A percentile compares a stretch with the other conserved stretches of the same genome.
Conservation (phyloP, 1,140 invertebrate species). For the Lasioglossum albipes region DNA sequence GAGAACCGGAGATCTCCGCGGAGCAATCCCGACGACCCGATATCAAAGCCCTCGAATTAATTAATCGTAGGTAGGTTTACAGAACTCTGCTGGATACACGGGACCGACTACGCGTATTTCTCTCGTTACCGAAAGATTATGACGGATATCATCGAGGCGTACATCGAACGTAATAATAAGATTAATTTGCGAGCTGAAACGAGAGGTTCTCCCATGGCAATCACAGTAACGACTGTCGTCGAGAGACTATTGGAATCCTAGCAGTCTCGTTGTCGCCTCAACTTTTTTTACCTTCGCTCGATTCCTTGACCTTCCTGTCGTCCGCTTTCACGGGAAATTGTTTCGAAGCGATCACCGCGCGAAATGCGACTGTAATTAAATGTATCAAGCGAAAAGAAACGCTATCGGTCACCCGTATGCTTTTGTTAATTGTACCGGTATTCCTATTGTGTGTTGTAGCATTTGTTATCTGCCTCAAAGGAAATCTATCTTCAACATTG, state of each 20-base stretch:
- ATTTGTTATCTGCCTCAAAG: no score
- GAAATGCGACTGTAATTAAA: no score
- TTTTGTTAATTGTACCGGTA: no score
- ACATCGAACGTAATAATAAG: constrained; percentile 8
- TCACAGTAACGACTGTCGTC: background rate
- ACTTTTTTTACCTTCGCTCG: background rate
- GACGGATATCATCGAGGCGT: background rate
- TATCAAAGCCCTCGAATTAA: constrained; percentile 22
- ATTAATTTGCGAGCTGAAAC: constrained; percentile 1
- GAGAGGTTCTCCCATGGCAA: background rate
- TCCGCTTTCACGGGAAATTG: no score
- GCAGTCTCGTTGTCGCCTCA: background rate
- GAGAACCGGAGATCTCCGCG: background rate
- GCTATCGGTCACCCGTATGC: no score
- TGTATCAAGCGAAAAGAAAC: no score
- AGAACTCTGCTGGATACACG: background rate
- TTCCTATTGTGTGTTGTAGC: no score
- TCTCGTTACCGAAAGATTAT: constrained; percentile 36
- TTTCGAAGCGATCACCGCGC: no score
- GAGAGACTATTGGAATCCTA: background rate
- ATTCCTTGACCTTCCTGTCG: background rate
- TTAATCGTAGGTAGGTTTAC: constrained; percentile 5
- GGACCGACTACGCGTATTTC: background rate
- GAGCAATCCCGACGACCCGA: background rate
- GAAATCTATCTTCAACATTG: no score